Percentiles rank a stretch among this genome's conserved stretches.
phyloP scores from a whole-genome alignment of 2,113 vertebrate genomes.

The Hypocryptadius cinnamomeus region DNA sequence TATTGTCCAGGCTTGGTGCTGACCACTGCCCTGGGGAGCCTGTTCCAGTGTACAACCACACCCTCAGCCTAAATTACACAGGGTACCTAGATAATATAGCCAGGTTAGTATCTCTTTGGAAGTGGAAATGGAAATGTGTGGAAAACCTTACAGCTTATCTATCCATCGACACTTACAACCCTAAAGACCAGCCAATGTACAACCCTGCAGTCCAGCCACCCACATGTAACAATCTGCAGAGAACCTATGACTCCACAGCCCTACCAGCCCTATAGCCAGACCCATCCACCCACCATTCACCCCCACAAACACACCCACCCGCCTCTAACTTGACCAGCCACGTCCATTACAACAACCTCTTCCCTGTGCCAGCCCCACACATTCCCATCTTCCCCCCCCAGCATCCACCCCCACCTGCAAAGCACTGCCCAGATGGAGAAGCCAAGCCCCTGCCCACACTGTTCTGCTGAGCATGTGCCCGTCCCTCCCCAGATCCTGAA shows the following conservation, averaged over 20 bases:
- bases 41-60: not conserved
- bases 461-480: not conserved
- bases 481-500: conserved; percentile 72
- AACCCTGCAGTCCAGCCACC: not conserved
- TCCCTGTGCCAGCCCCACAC: rapidly evolving
- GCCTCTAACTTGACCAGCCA: not conserved
- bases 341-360: not conserved
- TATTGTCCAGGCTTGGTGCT: not conserved
- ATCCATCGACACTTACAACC: too few relatives aligned
- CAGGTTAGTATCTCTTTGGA: not conserved
- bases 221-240: rapidly evolving
- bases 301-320: not conserved
- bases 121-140: not conserved
- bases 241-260: not conserved
- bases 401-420: not conserved
- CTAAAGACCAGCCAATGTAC: not conserved
- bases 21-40: not conserved
- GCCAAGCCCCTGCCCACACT: not conserved
- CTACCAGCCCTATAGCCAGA: not conserved
- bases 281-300: not conserved
- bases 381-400: not conserved
- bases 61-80: not conserved
- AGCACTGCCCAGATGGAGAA: not conserved
- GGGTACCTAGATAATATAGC: not conserved
- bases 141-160: not conserved